A percentile compares a stretch with the other conserved stretches of the same genome.
Evolutionary conservation across 2,888 invertebrate species (phyloP).

Genomic region (Lycophotia porphyrea): DNA sequence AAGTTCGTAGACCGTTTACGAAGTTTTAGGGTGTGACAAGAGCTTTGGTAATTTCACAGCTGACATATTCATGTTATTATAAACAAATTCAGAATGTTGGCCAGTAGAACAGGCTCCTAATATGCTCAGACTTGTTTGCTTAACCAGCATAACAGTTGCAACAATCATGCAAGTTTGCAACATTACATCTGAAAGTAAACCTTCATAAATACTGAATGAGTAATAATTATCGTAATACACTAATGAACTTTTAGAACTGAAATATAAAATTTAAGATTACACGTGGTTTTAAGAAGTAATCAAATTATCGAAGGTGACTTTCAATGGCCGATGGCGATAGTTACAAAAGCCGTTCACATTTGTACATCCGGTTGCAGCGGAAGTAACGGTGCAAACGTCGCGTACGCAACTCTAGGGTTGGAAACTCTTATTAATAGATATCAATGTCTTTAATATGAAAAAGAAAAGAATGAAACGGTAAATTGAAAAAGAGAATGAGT

Average conservation of each 20-base stretch:
- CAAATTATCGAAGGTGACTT: constrained; percentile 34
- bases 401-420: constrained; percentile 73
- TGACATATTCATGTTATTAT: background rate
- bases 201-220: constrained; percentile 15
- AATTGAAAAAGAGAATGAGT: background rate
- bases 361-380: constrained; percentile 76
- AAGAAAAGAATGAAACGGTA: no score
- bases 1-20: background rate
- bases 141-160: constrained; percentile 27
- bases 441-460: no score
- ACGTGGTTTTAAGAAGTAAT: constrained; percentile 30
- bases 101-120: constrained; percentile 24
- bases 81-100: constrained; percentile 16
- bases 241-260: constrained; percentile 3
- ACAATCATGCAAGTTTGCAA: constrained; percentile 26
- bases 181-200: constrained; percentile 24
- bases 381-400: constrained; percentile 81
- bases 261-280: constrained; percentile 19
- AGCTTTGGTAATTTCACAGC: constrained; percentile 9
- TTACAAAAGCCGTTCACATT: constrained; percentile 67
- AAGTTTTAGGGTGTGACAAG: background rate
- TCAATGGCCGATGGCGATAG: constrained; percentile 44
- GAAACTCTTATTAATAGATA: constrained; percentile 5
- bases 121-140: background rate
- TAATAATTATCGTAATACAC: constrained; percentile 1